Evolutionary conservation across 2,113 vertebrate species (phyloP), one percentile per base, ranked within the genome.

Genomic region (Hirundichthys speculiger): DNA sequence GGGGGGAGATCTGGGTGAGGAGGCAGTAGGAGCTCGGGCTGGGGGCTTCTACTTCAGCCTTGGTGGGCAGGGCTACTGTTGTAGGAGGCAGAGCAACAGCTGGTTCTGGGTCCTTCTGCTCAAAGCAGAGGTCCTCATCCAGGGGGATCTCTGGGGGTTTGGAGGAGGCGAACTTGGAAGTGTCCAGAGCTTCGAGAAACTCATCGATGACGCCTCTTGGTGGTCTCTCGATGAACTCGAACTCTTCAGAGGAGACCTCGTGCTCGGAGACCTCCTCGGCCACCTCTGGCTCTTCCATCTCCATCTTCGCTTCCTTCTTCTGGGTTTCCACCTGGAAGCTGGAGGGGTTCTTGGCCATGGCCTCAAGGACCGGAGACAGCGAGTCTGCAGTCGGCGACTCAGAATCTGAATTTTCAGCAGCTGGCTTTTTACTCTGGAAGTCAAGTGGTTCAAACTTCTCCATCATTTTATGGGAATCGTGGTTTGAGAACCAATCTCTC

Each of bases 201-300:
- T 94, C 93, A 5, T 94, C 92, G 0, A 92, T 89, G 0, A 88
- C 88, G 0, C 92, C 93, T 24, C 75, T 84, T 0, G 91, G 89
- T 1, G 92, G 91, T 42, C 90, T 82, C 67, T 94, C 93, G 0
- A 94, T 92, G 69, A 93, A 93, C 74, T 94, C 93, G 16, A 94
- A 94, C 73, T 94, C 93, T 61, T 94, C 93, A 3, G 92, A 93
- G 1, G 92, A 93, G 30, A 89, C 87, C 13, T 93, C 92, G 5
- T 91, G 92, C 67, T 94, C 92, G 0, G 91, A 92, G 5, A 81
- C 77, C 67, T 92, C 92, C 25, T 93, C 90, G 0, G 77, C 87
- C 11, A 87, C 68, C 49, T 92, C 90, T 0, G 73, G 70, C 50
- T 93, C 90, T 27, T 90, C 90, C 53, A 76, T 3, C 12, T 86